Conservation (phyloP, 2,888 invertebrate species). For the Drosophila tanythrix region DNA sequence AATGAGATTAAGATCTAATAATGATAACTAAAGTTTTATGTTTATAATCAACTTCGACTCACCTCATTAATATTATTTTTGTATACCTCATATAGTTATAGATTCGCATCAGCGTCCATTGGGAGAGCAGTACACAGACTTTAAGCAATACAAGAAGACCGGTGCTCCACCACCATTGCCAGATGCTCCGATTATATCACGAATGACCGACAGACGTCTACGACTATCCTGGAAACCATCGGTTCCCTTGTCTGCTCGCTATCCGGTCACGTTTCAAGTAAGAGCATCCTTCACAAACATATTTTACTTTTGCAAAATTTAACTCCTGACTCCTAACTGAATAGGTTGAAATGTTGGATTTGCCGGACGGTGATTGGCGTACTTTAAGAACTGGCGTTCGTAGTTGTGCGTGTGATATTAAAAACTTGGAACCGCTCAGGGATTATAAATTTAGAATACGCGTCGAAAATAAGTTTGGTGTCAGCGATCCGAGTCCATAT, state of each 20-base stretch:
- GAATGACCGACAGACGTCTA: conserved; percentile 95
- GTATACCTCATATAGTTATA: conserved; percentile 84
- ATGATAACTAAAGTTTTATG: neutral
- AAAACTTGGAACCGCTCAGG: conserved; percentile 95
- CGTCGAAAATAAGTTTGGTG: conserved; percentile 98
- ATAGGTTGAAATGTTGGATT: conserved; percentile 94
- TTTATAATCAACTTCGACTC: too few species aligned
- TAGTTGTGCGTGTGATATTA: conserved; percentile 95
- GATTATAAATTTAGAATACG: conserved; percentile 98
- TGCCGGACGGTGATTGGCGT: conserved; percentile 97
- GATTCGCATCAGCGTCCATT: conserved; percentile 90
- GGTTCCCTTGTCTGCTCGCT: conserved; percentile 93
- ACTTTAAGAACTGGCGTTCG: conserved; percentile 93
- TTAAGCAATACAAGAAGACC: conserved; percentile 92
- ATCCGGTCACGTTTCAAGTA: conserved; percentile 96
- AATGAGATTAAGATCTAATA: neutral
- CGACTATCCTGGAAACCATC: conserved; percentile 97
- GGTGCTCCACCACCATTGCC: conserved; percentile 95
- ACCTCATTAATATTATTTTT: neutral
- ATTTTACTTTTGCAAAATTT: neutral
- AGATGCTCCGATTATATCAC: conserved; percentile 95
- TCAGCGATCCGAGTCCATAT: conserved; percentile 97
- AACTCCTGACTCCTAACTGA: neutral
- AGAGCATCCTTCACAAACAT: neutral
- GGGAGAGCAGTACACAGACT: conserved; percentile 92